phyloP scores from a whole-genome alignment of 2,113 vertebrate genomes.

The Carettochelys insculpta region DNA sequence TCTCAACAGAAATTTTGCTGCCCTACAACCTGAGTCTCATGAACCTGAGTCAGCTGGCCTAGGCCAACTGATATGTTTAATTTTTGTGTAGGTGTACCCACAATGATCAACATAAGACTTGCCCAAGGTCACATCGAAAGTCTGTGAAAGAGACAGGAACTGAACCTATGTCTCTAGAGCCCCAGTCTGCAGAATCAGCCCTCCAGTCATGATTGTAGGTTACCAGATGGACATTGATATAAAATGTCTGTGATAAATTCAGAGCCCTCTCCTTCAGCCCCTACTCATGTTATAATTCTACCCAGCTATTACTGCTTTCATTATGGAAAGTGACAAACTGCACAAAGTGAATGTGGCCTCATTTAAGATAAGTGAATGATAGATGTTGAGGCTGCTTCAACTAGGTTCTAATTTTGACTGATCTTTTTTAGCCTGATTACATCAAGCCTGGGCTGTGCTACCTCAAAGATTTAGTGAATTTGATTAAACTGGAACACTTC shows the following conservation, averaged over 20 bases:
- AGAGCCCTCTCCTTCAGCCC: neutral
- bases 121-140: neutral
- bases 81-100: neutral
- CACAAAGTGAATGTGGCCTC: conserved; percentile 33
- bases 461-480: conserved; percentile 35
- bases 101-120: neutral
- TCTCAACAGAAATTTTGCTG: neutral
- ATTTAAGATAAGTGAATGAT: conserved; percentile 67
- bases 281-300: neutral
- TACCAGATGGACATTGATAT: neutral
- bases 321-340: conserved; percentile 52
- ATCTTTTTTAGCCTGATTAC: conserved; percentile 71
- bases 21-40: neutral
- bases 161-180: neutral
- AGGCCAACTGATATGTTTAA: neutral
- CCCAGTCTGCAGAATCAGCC: neutral
- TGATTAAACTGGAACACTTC: conserved; percentile 49
- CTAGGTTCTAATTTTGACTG: conserved; percentile 9
- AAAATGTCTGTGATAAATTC: neutral
- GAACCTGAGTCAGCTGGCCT: neutral
- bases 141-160: neutral
- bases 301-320: conserved; percentile 50
- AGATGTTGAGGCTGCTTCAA: conserved; percentile 32
- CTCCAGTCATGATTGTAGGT: neutral
- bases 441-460: conserved; percentile 40